Base-by-base conservation (phyloP, 2,797 vertebrate species). In the Amniataba percoides region DNA sequence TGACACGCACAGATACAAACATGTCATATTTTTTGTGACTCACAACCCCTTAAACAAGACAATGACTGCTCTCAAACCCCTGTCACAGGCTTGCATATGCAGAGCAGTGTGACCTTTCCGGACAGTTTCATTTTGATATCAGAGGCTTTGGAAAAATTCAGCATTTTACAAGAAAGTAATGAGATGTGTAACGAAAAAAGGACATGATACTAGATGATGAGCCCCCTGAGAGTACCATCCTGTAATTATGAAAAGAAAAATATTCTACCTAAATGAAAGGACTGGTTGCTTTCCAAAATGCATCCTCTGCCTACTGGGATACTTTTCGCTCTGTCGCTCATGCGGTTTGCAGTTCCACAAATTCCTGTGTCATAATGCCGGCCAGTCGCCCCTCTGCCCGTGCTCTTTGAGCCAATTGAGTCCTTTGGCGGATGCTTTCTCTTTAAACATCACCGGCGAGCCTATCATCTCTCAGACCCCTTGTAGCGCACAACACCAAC, bases 1-100 rank as follows among this genome's bases (percentile, higher is more conserved):
- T 49, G 59, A 82, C 40, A 76, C n/a, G 12, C 31, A 25, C 14
- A 4, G 40, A 56, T 36, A 57, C 18, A 65, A 70, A 78, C 31
- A 40, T 19, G 34, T 45, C 66, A 48, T 9, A 16, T 65, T 43
- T 31, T 62, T 1, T 61, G 42, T 81, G 51, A 77, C 21, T 79
- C 61, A 76, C 23, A 25, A 55, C 11, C 18, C 52, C 10, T 49
- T 3, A 36, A 77, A 71, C 58, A 65, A 76, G 7, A 11, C 57
- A 34, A 25, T 21, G 51, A 58, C 53, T 55, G 12, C 18, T 42
- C 65, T 57, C 8, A 25, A 59, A 23, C 19, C 40, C 40, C 7
- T 16, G 39, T 40, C 40, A 73, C 63, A 48, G 43, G 12, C 48
- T 46, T 43, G 3, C 23, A 53, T 46, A 57, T 51, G 36, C 27